Conservation (phyloP, 2,113 vertebrate genomes). For the Pteropus alecto region DNA sequence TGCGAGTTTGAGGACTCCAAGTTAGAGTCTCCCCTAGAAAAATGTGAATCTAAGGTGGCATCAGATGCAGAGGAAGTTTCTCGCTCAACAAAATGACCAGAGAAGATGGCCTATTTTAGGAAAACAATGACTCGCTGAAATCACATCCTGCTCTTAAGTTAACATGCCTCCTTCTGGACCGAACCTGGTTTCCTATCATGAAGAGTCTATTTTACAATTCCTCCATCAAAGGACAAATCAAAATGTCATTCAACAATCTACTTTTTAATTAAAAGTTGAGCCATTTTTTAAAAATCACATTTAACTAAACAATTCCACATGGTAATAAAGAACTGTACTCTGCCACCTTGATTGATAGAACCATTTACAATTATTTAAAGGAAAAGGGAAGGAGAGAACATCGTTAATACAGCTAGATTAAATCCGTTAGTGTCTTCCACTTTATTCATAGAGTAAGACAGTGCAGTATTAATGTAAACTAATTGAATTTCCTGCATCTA, state of each 20-base stretch:
- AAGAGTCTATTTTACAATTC: constrained; percentile 10
- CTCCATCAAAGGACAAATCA: constrained; percentile 40
- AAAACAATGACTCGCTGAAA: constrained; percentile 1
- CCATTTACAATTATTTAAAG: constrained; percentile 72
- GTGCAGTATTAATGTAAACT: constrained; percentile 58
- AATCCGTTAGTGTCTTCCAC: constrained; percentile 63
- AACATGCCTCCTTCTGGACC: neutral
- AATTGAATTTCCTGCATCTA: constrained; percentile 67
- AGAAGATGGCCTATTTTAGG: neutral
- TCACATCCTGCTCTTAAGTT: neutral
- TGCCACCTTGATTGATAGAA: constrained; percentile 60
- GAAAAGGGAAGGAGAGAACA: neutral
- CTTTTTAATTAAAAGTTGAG: constrained; percentile 61
- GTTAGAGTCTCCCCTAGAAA: neutral
- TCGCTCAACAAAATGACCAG: neutral
- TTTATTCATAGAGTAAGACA: constrained; percentile 53
- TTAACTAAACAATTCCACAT: constrained; percentile 70
- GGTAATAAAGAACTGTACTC: constrained; percentile 53
- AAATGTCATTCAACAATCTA: constrained; percentile 48
- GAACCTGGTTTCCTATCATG: neutral
- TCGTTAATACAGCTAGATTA: constrained; percentile 69
- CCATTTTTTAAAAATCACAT: constrained; percentile 1
- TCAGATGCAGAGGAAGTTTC: neutral
- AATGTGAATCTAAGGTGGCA: neutral
- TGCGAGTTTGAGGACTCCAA: neutral